Evolutionary conservation across 2,113 vertebrate species (phyloP), one percentile per base, ranked within the genome.

Genomic region (Lucifuga dentata): DNA sequence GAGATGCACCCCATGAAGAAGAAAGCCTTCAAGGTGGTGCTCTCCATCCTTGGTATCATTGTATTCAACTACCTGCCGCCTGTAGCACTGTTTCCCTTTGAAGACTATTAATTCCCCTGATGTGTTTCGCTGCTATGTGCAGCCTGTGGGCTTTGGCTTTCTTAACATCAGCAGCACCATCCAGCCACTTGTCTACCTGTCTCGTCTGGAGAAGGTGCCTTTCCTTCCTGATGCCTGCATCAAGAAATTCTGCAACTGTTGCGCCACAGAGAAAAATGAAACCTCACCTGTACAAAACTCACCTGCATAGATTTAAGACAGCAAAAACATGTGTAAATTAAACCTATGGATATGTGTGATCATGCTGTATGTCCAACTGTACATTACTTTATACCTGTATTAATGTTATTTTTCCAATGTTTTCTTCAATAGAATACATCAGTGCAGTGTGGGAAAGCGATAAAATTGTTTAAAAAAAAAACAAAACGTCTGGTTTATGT

Each of bases 1-100:
- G 84, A 91, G 45, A 94, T 94, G 91, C 91, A 93, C 46, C 93
- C 93, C 20, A 90, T 93, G 91, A 93, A 93, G 83, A 92, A 87
- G 78, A 93, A 84, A 19, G 93, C 93, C 19, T 94, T 93, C 56
- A 93, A 91, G 68, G 86, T 75, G 49, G 92, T 94, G 50, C 88
- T 91, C 6, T 92, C 88, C 5, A 89, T 93, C 73, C 83, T 92
- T 11, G 79, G 81, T 39, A 90, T 93, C 33, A 88, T 92, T 11
- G 29, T 93, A n/a, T 86, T 66, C 46, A 92, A 90, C 90, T 93
- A 94, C 79, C 82, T 93, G 49, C 93, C 92, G 3, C 88, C 70
- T 4, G 92, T 93, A 2, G 92, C 64, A 0, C 29, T 92, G 1
- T 93, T 94, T 61, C 92, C 93, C 2, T 94, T 93, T 65, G 83